Conservation (phyloP, 2,113 vertebrate species). For the Micronycteris hirsuta region DNA sequence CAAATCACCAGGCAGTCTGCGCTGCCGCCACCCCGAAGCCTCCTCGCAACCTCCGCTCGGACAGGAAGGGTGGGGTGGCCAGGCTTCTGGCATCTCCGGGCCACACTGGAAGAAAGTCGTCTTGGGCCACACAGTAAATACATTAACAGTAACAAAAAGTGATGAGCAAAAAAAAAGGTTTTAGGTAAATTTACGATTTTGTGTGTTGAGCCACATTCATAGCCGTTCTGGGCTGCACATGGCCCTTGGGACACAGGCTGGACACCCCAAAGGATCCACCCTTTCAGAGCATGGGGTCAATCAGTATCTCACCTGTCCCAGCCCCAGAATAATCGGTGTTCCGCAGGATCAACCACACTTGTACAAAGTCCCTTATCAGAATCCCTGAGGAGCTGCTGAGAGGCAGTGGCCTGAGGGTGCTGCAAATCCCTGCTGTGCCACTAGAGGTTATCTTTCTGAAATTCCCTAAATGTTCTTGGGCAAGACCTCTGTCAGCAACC, state of each 20-base stretch:
- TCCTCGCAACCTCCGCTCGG: rapidly evolving
- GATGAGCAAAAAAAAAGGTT: no score
- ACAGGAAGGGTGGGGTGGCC: neutral
- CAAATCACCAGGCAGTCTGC: neutral
- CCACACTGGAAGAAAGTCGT: no score
- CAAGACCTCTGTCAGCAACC: neutral
- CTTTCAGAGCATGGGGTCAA: neutral
- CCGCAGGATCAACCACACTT: constrained; percentile 24
- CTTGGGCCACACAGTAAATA: no score
- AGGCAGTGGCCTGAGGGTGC: neutral
- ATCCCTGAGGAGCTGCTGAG: neutral
- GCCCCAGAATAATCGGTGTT: neutral
- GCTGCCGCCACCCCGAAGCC: neutral
- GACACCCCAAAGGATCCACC: neutral
- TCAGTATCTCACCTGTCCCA: neutral
- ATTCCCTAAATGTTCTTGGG: neutral
- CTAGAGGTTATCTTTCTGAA: neutral
- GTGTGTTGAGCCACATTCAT: no score
- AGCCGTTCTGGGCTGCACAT: no score
- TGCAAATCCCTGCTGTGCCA: neutral
- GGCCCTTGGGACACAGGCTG: no score
- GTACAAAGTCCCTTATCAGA: neutral
- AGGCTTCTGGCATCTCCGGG: no score
- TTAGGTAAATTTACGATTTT: no score
- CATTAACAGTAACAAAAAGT: no score